A percentile compares a stretch with the other conserved stretches of the same genome.
These are phyloP conservation scores for Pterocles orientalis DNA, from an alignment of 2,113 vertebrate genomes.

Conservation along the genomic window DNA sequence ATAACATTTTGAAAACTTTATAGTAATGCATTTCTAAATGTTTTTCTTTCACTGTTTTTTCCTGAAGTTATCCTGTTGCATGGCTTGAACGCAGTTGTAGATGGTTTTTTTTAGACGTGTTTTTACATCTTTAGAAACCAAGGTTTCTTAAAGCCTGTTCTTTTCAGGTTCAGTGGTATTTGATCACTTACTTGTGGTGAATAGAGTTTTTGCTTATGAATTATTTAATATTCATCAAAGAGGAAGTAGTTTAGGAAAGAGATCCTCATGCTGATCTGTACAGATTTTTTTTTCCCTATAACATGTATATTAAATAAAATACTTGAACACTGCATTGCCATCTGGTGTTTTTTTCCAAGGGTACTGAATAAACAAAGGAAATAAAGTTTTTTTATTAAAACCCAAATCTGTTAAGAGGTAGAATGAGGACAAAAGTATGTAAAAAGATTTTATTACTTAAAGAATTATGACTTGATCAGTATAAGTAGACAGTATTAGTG, in stretches of 20 bases:
- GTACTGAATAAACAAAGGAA: constrained; percentile 44
- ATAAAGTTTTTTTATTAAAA: not conserved
- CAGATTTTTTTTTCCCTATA: not conserved
- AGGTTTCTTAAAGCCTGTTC: not conserved
- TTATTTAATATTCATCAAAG: constrained; percentile 33
- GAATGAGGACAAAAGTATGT: not conserved
- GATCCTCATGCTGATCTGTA: not conserved
- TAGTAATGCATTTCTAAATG: not conserved
- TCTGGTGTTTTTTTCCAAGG: constrained; percentile 64
- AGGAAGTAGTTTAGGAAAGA: constrained; percentile 19
- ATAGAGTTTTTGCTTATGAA: constrained; percentile 14
- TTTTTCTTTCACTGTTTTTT: constrained; percentile 14
- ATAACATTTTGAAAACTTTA: not conserved
- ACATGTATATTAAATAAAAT: constrained; percentile 19
- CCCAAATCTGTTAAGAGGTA: not conserved
- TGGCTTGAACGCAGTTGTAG: not conserved
- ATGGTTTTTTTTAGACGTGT: not conserved
- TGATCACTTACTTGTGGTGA: not conserved
- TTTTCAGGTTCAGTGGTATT: not conserved
- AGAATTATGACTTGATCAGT: not conserved
- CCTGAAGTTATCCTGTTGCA: not conserved
- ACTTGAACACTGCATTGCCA: constrained; percentile 70
- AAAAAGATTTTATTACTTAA: not conserved
- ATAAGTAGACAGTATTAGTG: not conserved
- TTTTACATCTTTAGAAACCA: not conserved